These are phyloP conservation scores for Holacanthus passer DNA, from an alignment of 2,113 vertebrate genomes.

Conservation along the genomic window DNA sequence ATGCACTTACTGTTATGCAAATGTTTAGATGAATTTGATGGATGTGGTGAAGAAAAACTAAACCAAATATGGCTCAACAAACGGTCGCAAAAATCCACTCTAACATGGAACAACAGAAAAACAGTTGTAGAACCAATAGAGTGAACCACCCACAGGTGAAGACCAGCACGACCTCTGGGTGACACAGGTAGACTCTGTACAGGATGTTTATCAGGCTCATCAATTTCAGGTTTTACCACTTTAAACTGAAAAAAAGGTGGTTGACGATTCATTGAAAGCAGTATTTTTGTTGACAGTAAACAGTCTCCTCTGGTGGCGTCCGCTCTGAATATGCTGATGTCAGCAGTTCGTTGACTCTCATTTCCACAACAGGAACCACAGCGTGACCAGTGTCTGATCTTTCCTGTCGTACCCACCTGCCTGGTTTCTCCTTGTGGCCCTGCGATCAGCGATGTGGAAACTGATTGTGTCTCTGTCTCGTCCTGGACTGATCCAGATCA, in stretches of 20 bases:
- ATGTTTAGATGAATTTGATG: too few relatives aligned
- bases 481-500: not conserved
- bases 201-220: not conserved
- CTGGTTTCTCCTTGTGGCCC: not conserved
- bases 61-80: not conserved
- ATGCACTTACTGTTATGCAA: too few relatives aligned
- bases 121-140: not conserved
- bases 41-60: too few relatives aligned
- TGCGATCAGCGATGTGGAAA: too few relatives aligned
- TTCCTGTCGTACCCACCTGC: not conserved
- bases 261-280: not conserved
- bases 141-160: not conserved
- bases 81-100: not conserved
- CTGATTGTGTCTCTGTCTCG: not conserved
- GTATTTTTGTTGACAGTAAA: conserved; percentile 38
- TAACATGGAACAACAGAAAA: too few relatives aligned
- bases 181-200: not conserved
- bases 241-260: not conserved
- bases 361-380: conserved; percentile 1
- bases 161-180: not conserved
- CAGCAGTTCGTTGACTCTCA: conserved; percentile 7
- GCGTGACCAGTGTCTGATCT: not conserved
- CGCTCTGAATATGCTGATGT: conserved; percentile 21
- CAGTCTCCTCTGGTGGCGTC: conserved; percentile 2
- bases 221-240: not conserved